Percentiles rank a stretch among this genome's conserved stretches.
Evolutionary conservation across 35 echinoderm and acorn worm species (phyloP).

Genomic region (Anneissia japonica): DNA sequence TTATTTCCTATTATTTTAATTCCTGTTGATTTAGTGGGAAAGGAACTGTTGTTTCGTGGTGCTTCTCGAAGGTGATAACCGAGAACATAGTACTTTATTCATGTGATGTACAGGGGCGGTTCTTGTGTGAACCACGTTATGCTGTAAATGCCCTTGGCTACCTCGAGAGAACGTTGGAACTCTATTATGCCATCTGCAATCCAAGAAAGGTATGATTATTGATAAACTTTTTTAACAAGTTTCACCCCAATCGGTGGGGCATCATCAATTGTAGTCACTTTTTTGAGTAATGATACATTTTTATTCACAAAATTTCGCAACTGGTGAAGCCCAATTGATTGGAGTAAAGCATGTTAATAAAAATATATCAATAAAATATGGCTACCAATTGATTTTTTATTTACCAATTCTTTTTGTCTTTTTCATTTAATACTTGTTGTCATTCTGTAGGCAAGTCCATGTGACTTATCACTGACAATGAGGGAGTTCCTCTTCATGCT

Average conservation of each 20-base stretch:
- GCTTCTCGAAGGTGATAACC: conserved; percentile 68
- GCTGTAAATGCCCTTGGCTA: conserved; percentile 84
- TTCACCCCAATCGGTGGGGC: not conserved
- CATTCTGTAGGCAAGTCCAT: conserved; percentile 42
- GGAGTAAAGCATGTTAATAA: not conserved
- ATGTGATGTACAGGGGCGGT: conserved; percentile 76
- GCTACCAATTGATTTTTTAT: not conserved
- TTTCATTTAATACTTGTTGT: too few species aligned
- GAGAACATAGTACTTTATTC: conserved; percentile 65
- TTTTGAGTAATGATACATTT: too few species aligned
- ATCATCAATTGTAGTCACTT: too few species aligned
- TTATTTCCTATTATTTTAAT: too few species aligned
- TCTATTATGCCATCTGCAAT: conserved; percentile 63
- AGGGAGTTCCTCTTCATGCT: conserved; percentile 85
- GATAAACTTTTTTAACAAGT: not conserved
- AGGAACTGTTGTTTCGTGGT: conserved; percentile 48
- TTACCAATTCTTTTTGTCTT: too few species aligned
- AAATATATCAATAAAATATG: not conserved
- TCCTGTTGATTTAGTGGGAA: not conserved
- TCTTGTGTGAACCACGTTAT: conserved; percentile 63
- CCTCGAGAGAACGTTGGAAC: conserved; percentile 75
- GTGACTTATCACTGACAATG: conserved; percentile 82
- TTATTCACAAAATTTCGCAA: too few species aligned
- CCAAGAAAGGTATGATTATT: conserved; percentile 52
- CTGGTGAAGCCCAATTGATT: not conserved